Base-by-base conservation (phyloP, 2,113 vertebrate genomes). In the Piprites chloris region DNA sequence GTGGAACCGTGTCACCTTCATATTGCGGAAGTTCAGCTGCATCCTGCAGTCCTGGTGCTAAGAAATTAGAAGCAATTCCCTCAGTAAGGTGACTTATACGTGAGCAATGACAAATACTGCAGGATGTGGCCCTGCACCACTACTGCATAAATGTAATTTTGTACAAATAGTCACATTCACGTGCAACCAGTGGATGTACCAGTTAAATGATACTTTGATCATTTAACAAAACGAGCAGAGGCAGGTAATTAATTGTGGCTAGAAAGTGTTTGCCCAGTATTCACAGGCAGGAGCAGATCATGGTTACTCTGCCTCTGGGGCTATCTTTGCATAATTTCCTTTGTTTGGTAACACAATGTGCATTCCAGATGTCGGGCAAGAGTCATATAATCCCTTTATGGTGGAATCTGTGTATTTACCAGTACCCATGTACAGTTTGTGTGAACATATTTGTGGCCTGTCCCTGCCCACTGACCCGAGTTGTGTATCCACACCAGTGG, bases 181-280 rank as follows among this genome's bases (percentile, higher is more conserved):
- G 24, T 58, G 47, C 62, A 79, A 50, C 61, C 30, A 75, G 55
- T 87, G 61, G 47, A 80, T 62, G 32, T 41, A 6, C 96, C n/a
- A n/a, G n/a, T n/a, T n/a, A n/a, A n/a, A n/a, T n/a, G n/a, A n/a
- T 95, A 37, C 96, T 96, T 94, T 93, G 96, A 94, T 93, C 94
- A 41, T 83, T 75, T 80, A 68, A 80, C 63, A 85, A 63, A 97
- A 92, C 0, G 41, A 96, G 87, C 95, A 97, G 90, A 93, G 85
- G 63, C 95, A 91, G 69, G 95, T 92, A 87, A 93, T 96, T 94
- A 93, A 88, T 94, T 96, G 85, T 94, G 94, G 90, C 80, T 92
- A 75, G 82, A 87, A 90, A 91, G 77, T 84, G 74, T 95, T 97
- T 97, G 84, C 50, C 62, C 83, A 74, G 37, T 80, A 30, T 89